Evolutionary conservation across 2,888 invertebrate species (phyloP), one percentile per base, ranked within the genome.

Genomic region (Parnassius apollo): DNA sequence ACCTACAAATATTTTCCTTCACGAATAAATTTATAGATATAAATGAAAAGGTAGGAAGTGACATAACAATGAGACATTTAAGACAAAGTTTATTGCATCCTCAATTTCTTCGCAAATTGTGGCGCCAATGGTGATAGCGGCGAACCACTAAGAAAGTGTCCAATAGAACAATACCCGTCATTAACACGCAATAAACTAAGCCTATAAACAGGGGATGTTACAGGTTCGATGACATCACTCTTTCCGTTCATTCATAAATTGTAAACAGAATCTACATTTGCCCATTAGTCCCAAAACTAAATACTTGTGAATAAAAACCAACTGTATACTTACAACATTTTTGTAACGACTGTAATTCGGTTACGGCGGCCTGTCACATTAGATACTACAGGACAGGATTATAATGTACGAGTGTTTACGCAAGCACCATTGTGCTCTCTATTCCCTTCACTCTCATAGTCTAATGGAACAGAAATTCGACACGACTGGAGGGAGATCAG

Each of bases 161-260:
- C 57, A 46, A 57, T 11, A 57, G 46, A 59, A 61, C 61, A 60
- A 62, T 63, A 54, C 60, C 62, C 67, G 71, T 65, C 66, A 72
- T 74, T 76, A 71, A 73, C 80, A 76, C 75, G 74, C 78, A 80
- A 78, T 82, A 77, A 78, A 78, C 74, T 74, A 74, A 73, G 74
- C 76, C 77, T 81, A 83, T 80, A 83, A 81, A 78, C 71, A 58
- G 66, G 57, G 66, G 69, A 71, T 75, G 75, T 77, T 79, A 75
- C 73, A 72, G 71, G 73, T 70, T 56, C 44, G 54, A 25, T 52
- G 56, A 65, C 51, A 59, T 57, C 54, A 61, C 18, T 18, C 13
- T 55, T 42, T 55, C 35, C 18, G 13, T 56, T 59, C 65, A 59
- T 64, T 63, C 62, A 59, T 63, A 55, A 53, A 57, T 48, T 45